Percentiles rank a stretch among this genome's conserved stretches.
Conservation (phyloP, 2,113 vertebrate species). For the Cynoglossus semilaevis region DNA sequence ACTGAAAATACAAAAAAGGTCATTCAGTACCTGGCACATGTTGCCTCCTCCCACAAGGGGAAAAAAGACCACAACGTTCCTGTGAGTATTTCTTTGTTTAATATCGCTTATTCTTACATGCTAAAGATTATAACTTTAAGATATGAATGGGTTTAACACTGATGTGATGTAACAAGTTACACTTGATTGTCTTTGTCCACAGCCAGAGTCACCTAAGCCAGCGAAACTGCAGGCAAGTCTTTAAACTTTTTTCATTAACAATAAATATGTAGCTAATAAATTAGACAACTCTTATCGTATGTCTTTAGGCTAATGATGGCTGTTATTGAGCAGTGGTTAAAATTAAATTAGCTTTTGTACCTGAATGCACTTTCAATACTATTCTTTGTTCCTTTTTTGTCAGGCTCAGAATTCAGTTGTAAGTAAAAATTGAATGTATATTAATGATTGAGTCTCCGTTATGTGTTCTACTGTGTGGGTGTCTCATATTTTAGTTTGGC, state of each 20-base stretch:
- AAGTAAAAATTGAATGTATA: slow-evolving; percentile 52
- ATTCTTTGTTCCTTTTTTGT: slow-evolving; percentile 41
- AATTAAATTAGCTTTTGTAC: neutral
- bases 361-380: slow-evolving; percentile 1
- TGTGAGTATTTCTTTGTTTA: slow-evolving; percentile 79
- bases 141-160: too few species aligned
- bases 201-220: slow-evolving; percentile 95
- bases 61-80: slow-evolving; percentile 96
- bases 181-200: slow-evolving; percentile 89
- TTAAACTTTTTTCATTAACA: slow-evolving; percentile 61
- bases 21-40: slow-evolving; percentile 97
- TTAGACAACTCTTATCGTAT: slow-evolving; percentile 1
- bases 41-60: slow-evolving; percentile 97
- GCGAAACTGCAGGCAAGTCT: slow-evolving; percentile 96
- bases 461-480: slow-evolving; percentile 15
- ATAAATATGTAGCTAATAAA: slow-evolving; percentile 30
- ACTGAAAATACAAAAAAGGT: slow-evolving; percentile 99
- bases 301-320: neutral
- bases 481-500: slow-evolving; percentile 17
- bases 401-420: slow-evolving; percentile 67
- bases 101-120: neutral
- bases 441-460: slow-evolving; percentile 15
- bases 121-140: too few species aligned
- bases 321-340: slow-evolving; percentile 1
- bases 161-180: slow-evolving; percentile 79